phyloP scores from a whole-genome alignment of 2,888 invertebrate genomes.

The Papilio demoleus region DNA sequence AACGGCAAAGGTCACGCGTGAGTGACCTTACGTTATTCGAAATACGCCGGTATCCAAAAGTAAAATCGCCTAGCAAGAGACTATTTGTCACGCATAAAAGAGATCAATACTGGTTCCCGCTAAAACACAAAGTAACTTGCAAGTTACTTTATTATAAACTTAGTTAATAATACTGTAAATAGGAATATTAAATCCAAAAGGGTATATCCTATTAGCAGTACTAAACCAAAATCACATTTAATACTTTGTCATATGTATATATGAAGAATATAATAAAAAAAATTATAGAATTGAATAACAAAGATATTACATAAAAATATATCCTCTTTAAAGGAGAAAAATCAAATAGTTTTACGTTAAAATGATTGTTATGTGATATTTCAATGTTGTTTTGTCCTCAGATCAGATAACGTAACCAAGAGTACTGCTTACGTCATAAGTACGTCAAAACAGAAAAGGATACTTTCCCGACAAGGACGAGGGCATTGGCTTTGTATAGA shows the following conservation, averaged over 20 bases:
- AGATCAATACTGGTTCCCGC: conserved; percentile 67
- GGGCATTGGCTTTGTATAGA: conserved; percentile 63
- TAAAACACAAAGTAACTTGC: conserved; percentile 43
- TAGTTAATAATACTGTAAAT: too few relatives aligned
- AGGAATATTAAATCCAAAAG: too few relatives aligned
- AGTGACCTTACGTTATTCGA: conserved; percentile 79
- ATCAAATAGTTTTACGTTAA: background rate
- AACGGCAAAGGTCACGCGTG: conserved; percentile 74
- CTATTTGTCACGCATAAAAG: conserved; percentile 82
- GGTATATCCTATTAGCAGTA: too few relatives aligned
- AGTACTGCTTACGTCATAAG: conserved; percentile 40
- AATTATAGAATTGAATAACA: background rate
- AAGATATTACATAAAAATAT: background rate
- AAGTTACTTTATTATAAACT: background rate
- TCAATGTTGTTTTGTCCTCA: too few relatives aligned
- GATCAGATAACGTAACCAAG: background rate
- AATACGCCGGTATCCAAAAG: conserved; percentile 74
- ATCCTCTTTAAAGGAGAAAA: background rate
- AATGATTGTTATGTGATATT: too few relatives aligned
- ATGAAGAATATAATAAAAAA: too few relatives aligned
- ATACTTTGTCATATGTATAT: too few relatives aligned
- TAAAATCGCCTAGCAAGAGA: conserved; percentile 79
- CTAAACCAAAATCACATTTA: too few relatives aligned
- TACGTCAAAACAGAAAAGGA: conserved; percentile 60
- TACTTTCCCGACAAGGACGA: conserved; percentile 52